Evolutionary conservation across 2,113 vertebrate species (phyloP).

Genomic region (Atlantisia rogersi): DNA sequence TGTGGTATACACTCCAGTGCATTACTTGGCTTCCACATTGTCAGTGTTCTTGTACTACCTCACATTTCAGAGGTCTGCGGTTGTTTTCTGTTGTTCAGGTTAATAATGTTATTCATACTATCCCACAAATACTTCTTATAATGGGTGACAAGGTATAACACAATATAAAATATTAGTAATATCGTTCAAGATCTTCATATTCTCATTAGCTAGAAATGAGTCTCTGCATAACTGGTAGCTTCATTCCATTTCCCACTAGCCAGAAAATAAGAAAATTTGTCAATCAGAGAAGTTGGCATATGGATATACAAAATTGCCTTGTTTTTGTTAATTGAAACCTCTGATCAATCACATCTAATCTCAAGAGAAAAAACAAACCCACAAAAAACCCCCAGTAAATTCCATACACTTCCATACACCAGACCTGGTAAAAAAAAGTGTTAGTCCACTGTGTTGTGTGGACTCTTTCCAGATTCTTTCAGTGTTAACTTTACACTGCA

Average conservation of each 20-base stretch:
- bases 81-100: background rate
- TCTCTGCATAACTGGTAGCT: background rate
- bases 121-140: background rate
- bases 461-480: background rate
- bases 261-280: background rate
- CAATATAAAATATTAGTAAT: background rate
- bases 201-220: background rate
- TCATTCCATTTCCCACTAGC: background rate
- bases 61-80: background rate
- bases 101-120: background rate
- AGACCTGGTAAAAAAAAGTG: background rate
- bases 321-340: background rate
- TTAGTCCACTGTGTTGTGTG: background rate
- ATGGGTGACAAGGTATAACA: background rate
- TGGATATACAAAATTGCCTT: background rate
- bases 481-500: background rate
- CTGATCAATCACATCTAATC: background rate
- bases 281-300: background rate
- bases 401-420: background rate
- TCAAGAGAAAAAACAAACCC: background rate
- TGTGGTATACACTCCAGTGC: background rate
- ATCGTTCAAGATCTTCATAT: background rate
- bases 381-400: background rate
- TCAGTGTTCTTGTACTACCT: background rate
- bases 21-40: background rate